phyloP scores from a whole-genome alignment of 2,113 vertebrate genomes.

The Ctenomys sociabilis region DNA sequence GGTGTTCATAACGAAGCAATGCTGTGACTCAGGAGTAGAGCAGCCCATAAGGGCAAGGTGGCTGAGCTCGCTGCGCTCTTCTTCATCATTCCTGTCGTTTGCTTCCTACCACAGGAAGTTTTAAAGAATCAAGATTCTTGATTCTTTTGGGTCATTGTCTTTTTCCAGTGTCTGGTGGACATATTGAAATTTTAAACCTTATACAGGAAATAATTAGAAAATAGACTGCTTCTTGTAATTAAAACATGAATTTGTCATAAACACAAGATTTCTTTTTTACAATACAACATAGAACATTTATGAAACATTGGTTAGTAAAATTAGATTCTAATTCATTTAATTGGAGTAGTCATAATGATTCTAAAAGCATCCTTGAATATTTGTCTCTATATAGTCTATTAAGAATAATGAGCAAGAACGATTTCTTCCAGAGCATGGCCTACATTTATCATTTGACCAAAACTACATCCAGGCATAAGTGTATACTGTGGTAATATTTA shows the following conservation, averaged over 20 bases:
- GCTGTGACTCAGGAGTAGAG: neutral
- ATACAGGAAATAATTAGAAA: neutral
- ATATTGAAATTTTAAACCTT: neutral
- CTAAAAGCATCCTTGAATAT: neutral
- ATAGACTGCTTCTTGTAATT: conserved; percentile 26
- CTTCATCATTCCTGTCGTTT: neutral
- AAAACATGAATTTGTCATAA: conserved; percentile 48
- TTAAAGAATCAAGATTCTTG: neutral
- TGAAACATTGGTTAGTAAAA: conserved; percentile 48
- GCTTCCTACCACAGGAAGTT: neutral
- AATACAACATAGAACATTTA: conserved; percentile 30
- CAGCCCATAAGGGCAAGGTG: neutral
- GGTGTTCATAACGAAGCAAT: neutral
- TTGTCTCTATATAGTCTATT: neutral
- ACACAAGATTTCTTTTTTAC: neutral
- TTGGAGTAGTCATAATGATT: conserved; percentile 3
- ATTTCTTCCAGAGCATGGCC: neutral
- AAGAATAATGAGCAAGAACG: neutral
- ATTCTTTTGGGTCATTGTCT: neutral
- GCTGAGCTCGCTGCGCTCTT: neutral
- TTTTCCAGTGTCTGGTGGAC: neutral
- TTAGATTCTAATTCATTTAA: neutral
- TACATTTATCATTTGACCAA: neutral
- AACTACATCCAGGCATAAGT: neutral
- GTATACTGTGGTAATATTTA: neutral